Evolutionary conservation across 2,113 vertebrate species (phyloP), one percentile per base, ranked within the genome.

Genomic region (Gasterosteus nipponicus): DNA sequence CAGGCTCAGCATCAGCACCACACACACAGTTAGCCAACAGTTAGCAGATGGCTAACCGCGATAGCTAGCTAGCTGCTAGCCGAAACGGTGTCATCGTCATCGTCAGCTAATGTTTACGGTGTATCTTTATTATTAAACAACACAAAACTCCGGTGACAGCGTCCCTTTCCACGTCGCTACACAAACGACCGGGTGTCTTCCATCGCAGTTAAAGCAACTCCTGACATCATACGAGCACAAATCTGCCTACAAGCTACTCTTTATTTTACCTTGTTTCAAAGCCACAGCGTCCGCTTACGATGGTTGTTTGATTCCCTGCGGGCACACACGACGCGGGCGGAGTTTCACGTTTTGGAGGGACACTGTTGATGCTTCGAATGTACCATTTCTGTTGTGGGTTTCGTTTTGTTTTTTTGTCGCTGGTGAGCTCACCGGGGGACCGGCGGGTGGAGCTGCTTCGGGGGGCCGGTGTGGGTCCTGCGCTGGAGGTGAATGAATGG

Each of bases 1-100:
- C 41, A 46, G 73, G 64, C 77, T 77, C 87, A 88, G 86, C 88
- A 88, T 89, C 89, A 91, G 86, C 82, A 91, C 84, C 90, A 86
- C 69, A 53, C n/a, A 11, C 18, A 22, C 2, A 69, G 73, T 68
- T 54, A 84, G 75, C 82, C 42, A 46, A 53, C 46, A 26, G 22
- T 26, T 66, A 90, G 76, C 85, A 66, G 33, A 54, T 44, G 46
- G 49, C 72, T 79, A 76, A 73, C 62, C 33, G 35, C 35, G 35
- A 5, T 46, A 29, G 53, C 49, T 19, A 71, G 54, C 47, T 80
- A 89, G 63, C 75, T 31, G 69, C 47, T 82, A 86, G 66, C 64
- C 29, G 6, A 4, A n/a, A 64, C 59, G 4, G 2, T 35, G 44
- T 44, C 10, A 26, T 26, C 12, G 11, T 47, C 38, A 59, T 8